These are phyloP conservation scores for Mola mola DNA, from an alignment of 2,113 vertebrate genomes.

Conservation along the genomic window DNA sequence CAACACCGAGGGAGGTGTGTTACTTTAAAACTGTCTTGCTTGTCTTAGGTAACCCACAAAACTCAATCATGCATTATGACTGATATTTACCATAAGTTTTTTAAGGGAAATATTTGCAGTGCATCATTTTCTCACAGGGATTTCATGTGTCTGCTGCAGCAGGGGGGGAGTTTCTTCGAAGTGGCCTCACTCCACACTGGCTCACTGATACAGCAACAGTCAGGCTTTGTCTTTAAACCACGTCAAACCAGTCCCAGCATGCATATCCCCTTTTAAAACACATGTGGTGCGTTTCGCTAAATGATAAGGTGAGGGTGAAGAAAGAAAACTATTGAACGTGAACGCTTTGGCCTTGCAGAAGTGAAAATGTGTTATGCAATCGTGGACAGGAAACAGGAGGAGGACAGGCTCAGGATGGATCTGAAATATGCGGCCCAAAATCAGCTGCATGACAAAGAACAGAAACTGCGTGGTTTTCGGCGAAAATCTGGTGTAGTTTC, in stretches of 20 bases:
- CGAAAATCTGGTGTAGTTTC: no score
- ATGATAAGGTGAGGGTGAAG: not conserved
- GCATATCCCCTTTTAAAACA: not conserved
- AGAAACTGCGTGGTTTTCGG: no score
- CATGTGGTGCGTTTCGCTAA: not conserved
- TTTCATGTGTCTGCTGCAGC: constrained; percentile 13
- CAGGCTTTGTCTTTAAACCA: constrained; percentile 11
- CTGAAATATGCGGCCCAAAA: constrained; percentile 1
- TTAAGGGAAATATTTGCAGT: not conserved
- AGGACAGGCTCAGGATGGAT: constrained; percentile 36
- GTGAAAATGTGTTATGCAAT: constrained; percentile 62
- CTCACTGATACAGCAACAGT: constrained; percentile 8
- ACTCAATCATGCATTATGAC: no score
- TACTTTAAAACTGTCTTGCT: constrained; percentile 7
- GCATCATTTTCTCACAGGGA: constrained; percentile 31
- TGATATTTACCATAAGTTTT: no score
- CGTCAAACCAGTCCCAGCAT: constrained; percentile 35
- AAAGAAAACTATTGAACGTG: constrained; percentile 10
- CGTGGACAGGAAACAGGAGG: constrained; percentile 60
- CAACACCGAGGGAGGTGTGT: constrained; percentile 1
- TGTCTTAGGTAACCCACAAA: no score
- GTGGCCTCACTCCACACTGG: constrained; percentile 3
- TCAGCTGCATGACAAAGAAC: constrained; percentile 5
- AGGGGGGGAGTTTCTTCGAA: constrained; percentile 22
- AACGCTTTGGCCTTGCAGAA: constrained; percentile 41